These are phyloP conservation scores for Cerastis leucographa DNA, from an alignment of 2,888 invertebrate species.

Conservation along the genomic window DNA sequence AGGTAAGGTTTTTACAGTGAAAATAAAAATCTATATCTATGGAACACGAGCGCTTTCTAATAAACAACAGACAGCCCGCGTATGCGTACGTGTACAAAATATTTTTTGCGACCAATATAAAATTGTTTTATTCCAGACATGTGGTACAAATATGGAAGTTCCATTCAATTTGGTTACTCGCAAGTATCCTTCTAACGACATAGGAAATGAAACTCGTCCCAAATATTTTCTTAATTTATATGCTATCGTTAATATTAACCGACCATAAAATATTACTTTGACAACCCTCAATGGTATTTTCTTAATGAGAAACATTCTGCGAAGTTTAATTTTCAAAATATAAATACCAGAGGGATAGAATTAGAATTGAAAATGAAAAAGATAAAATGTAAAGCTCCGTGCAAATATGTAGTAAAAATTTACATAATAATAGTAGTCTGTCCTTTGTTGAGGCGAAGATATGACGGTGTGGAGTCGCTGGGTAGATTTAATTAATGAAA, in stretches of 20 bases:
- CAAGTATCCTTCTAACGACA: conserved; percentile 18
- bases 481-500: conserved; percentile 74
- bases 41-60: conserved; percentile 56
- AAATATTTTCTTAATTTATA: conserved; percentile 46
- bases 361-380: conserved; percentile 50
- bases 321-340: conserved; percentile 22
- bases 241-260: conserved; percentile 18
- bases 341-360: conserved; percentile 25
- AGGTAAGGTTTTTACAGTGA: conserved; percentile 48
- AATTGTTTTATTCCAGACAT: conserved; percentile 40
- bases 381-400: conserved; percentile 49
- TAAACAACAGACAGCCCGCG: conserved; percentile 68
- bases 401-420: conserved; percentile 68
- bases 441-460: conserved; percentile 66
- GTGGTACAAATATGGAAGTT: conserved; percentile 29
- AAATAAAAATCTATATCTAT: conserved; percentile 59
- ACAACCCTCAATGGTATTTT: conserved; percentile 13
- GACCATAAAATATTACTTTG: conserved; percentile 19
- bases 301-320: not conserved
- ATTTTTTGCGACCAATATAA: conserved; percentile 63
- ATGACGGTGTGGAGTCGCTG: conserved; percentile 53
- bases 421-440: conserved; percentile 70
- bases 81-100: conserved; percentile 67
- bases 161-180: conserved; percentile 29
- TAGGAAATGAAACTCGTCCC: conserved; percentile 25